Percentiles rank a stretch among this genome's conserved stretches.
Evolutionary conservation across 2,113 vertebrate species (phyloP).

Genomic region (Chauna torquata): DNA sequence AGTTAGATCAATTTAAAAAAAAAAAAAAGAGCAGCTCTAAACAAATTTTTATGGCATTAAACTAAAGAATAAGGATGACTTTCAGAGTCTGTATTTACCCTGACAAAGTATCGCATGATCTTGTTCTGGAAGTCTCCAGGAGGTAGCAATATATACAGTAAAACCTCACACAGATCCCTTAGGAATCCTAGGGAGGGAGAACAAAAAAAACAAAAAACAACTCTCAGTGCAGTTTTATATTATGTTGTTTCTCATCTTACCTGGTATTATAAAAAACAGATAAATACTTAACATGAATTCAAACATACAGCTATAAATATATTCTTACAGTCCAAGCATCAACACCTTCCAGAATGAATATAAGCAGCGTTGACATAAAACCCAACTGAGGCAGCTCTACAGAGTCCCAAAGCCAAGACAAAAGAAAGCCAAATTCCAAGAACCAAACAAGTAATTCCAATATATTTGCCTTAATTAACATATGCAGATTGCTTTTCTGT

Average conservation of each 20-base stretch:
- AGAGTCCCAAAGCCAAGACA: neutral
- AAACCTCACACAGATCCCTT: slow-evolving; percentile 96
- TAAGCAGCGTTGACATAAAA: neutral
- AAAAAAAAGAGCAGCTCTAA: neutral
- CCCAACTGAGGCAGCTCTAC: neutral
- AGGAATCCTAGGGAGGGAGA: slow-evolving; percentile 86
- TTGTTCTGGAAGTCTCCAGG: slow-evolving; percentile 99
- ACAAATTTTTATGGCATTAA: neutral
- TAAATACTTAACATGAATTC: neutral
- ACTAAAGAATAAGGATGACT: neutral
- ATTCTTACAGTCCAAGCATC: neutral
- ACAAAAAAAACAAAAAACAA: neutral
- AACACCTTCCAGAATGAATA: neutral
- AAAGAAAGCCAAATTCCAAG: neutral
- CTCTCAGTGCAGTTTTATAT: neutral
- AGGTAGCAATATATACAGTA: slow-evolving; percentile 99
- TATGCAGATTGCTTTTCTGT: fast-evolving
- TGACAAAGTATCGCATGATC: slow-evolving; percentile 99
- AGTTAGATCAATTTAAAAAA: neutral
- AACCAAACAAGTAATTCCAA: neutral
- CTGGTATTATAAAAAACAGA: neutral
- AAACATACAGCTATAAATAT: neutral
- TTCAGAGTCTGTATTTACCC: slow-evolving; percentile 80
- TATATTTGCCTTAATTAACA: neutral
- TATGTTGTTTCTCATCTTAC: neutral